Percentiles rank a stretch among this genome's conserved stretches.
These are phyloP conservation scores for Eumerus sabulonum DNA, from an alignment of 2,888 invertebrate genomes.

Conservation along the genomic window DNA sequence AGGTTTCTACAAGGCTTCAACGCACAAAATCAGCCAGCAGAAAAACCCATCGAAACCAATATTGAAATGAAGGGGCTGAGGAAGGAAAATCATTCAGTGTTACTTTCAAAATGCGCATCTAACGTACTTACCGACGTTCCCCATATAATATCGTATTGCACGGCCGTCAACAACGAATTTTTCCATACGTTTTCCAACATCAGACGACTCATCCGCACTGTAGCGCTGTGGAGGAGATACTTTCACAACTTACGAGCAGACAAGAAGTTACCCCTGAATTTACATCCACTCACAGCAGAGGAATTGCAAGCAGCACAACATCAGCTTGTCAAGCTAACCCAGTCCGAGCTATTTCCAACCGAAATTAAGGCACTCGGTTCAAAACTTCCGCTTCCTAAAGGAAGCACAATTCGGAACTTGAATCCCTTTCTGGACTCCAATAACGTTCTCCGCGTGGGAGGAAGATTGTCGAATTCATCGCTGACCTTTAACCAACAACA, in stretches of 20 bases:
- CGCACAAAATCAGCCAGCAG: neutral
- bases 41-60: neutral
- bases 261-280: neutral
- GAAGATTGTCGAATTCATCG: too few relatives aligned
- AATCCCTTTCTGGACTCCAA: slow-evolving; percentile 23
- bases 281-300: slow-evolving; percentile 5
- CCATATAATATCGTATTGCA: neutral
- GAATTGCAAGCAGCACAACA: slow-evolving; percentile 5
- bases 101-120: slow-evolving; percentile 1
- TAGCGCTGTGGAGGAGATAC: slow-evolving; percentile 25
- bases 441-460: too few relatives aligned
- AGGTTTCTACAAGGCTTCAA: slow-evolving; percentile 9
- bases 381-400: neutral
- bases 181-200: slow-evolving; percentile 9
- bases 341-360: neutral
- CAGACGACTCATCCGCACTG: slow-evolving; percentile 8
- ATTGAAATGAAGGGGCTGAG: slow-evolving; percentile 9
- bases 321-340: neutral
- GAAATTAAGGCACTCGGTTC: neutral
- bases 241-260: slow-evolving; percentile 5
- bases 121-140: slow-evolving; percentile 2
- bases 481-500: too few relatives aligned
- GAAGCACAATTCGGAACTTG: neutral
- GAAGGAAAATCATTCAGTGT: neutral
- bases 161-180: slow-evolving; percentile 8